Evolutionary conservation across 2,888 invertebrate genomes (phyloP).

Genomic region (Drosophila tanythrix): DNA sequence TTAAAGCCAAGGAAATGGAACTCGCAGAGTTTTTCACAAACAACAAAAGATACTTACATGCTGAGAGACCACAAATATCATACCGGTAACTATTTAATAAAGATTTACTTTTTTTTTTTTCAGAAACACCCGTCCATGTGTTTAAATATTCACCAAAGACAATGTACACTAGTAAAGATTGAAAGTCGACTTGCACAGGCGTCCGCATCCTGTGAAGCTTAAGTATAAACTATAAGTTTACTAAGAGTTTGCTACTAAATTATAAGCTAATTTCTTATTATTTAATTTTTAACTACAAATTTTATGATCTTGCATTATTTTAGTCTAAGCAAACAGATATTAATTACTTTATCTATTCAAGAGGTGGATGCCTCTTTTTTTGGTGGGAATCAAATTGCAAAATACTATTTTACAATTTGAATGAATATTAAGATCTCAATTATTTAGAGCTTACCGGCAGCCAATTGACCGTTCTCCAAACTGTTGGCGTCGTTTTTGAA

Average conservation of each 20-base stretch:
- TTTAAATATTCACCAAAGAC: constrained; percentile 75
- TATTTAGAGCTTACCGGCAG: constrained; percentile 77
- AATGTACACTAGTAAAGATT: constrained; percentile 44
- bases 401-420: not conserved
- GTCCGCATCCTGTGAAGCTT: constrained; percentile 19
- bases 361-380: not conserved
- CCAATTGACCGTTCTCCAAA: constrained; percentile 83
- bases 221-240: not conserved
- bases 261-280: not conserved
- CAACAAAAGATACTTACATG: constrained; percentile 66
- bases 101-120: constrained; percentile 12
- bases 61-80: constrained; percentile 12
- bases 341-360: not conserved
- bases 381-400: not conserved
- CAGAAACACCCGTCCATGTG: constrained; percentile 67
- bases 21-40: constrained; percentile 74
- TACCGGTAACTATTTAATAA: constrained; percentile 10
- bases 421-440: not conserved
- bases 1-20: constrained; percentile 76
- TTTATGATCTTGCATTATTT: not conserved
- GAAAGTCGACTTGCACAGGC: constrained; percentile 6
- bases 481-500: constrained; percentile 84
- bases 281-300: not conserved
- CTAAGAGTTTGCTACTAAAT: not conserved
- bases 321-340: not conserved